A percentile compares a stretch with the other conserved stretches of the same genome.
phyloP scores from a whole-genome alignment of 2,113 vertebrate species.

The Cathartes aura region DNA sequence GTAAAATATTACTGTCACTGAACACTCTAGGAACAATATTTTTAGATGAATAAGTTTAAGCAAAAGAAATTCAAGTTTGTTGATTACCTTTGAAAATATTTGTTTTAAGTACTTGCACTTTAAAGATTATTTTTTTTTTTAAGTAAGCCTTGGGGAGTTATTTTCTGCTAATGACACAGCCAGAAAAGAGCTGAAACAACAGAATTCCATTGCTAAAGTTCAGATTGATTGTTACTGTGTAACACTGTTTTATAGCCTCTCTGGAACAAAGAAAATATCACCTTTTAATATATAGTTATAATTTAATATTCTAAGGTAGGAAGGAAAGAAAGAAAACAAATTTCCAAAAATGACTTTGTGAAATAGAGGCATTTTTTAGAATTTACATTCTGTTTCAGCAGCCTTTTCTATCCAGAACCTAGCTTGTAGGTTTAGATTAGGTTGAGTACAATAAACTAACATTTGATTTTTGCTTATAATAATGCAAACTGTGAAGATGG shows the following conservation, averaged over 20 bases:
- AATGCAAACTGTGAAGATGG: neutral
- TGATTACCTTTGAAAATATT: slow-evolving; percentile 63
- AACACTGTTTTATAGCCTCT: neutral
- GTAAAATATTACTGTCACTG: neutral
- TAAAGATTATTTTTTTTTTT: no score
- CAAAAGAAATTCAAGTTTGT: slow-evolving; percentile 25
- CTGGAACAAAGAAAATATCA: slow-evolving; percentile 55
- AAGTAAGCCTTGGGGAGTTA: slow-evolving; percentile 42
- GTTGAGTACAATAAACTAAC: neutral
- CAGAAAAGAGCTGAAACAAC: slow-evolving; percentile 64
- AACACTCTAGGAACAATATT: neutral
- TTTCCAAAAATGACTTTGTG: slow-evolving; percentile 9
- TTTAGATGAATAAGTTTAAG: slow-evolving; percentile 2
- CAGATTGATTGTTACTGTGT: slow-evolving; percentile 51
- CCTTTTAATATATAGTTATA: slow-evolving; percentile 43
- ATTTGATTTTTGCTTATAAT: neutral
- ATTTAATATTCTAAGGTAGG: slow-evolving; percentile 44
- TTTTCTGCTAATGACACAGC: slow-evolving; percentile 54
- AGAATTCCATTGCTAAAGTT: slow-evolving; percentile 43
- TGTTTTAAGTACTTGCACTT: no score
- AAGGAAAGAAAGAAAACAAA: neutral
- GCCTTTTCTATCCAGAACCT: neutral
- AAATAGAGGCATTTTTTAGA: neutral
- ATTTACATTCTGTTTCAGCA: neutral
- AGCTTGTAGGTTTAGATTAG: neutral